phyloP scores from a whole-genome alignment of 2,113 vertebrate genomes.

The Caloenas nicobarica region DNA sequence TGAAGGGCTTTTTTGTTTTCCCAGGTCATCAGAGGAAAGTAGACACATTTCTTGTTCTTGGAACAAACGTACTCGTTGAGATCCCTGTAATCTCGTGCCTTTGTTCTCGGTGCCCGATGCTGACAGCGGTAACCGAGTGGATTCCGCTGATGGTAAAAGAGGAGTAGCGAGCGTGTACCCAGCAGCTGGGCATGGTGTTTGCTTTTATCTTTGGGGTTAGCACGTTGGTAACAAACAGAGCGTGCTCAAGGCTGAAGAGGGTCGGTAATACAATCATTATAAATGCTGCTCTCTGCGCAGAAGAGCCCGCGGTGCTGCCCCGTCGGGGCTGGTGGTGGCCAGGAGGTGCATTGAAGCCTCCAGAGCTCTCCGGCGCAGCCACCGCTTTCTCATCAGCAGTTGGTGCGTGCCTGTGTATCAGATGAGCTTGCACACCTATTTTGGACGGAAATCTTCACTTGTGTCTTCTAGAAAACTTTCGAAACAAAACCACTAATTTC shows the following conservation, averaged over 20 bases:
- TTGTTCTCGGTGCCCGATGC: background rate
- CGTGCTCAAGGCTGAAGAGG: background rate
- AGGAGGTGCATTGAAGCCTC: background rate
- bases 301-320: accelerated
- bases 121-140: constrained; percentile 11
- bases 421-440: accelerated
- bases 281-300: background rate
- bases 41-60: background rate
- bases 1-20: constrained; percentile 40
- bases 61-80: background rate
- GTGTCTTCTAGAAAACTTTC: background rate
- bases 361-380: accelerated
- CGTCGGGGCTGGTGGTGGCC: background rate
- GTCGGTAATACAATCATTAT: accelerated
- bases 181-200: accelerated
- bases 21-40: constrained; percentile 23
- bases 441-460: accelerated
- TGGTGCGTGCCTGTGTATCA: accelerated
- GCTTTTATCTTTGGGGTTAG: background rate
- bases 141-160: background rate
- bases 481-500: accelerated
- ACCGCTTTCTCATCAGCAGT: accelerated
- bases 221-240: background rate
- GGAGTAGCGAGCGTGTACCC: accelerated
- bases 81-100: background rate